These are phyloP conservation scores for Pandemis corylana DNA, from an alignment of 2,888 invertebrate species.

Conservation along the genomic window DNA sequence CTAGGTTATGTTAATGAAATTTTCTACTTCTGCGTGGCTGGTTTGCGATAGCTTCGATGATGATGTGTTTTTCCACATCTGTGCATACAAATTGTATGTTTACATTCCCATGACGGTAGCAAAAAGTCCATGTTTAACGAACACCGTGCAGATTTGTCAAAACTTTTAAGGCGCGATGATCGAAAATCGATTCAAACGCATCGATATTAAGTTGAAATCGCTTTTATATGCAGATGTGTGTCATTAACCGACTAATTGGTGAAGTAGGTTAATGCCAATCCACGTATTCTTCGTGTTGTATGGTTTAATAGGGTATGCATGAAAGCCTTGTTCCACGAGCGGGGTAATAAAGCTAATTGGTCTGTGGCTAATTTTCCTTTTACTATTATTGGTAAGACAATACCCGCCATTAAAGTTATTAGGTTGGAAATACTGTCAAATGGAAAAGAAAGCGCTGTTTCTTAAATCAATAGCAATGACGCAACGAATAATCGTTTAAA, in stretches of 20 bases:
- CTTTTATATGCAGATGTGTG: conserved; percentile 9
- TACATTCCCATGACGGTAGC: conserved; percentile 25
- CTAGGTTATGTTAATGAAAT: conserved; percentile 9
- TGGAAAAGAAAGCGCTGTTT: neutral
- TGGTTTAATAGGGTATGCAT: conserved; percentile 10
- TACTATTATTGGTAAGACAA: conserved; percentile 21
- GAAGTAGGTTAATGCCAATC: conserved; percentile 37
- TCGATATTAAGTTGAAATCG: conserved; percentile 6
- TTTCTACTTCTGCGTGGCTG: conserved; percentile 4
- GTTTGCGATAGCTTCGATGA: neutral
- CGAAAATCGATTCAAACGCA: neutral
- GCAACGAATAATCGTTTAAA: neutral
- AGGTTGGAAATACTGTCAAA: neutral
- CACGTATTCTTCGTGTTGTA: neutral
- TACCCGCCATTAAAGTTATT: neutral
- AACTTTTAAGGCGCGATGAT: neutral
- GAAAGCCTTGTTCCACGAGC: conserved; percentile 15
- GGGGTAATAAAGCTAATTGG: conserved; percentile 39
- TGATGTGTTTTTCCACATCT: conserved; percentile 20
- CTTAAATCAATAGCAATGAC: neutral
- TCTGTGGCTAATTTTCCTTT: conserved; percentile 35
- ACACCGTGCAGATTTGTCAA: conserved; percentile 7
- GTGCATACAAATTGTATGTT: conserved; percentile 19
- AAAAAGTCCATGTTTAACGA: conserved; percentile 16
- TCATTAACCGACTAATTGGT: conserved; percentile 23